A percentile compares a stretch with the other conserved stretches of the same genome.
These are phyloP conservation scores for Aphrophora alni DNA, from an alignment of 2,888 invertebrate species.

Conservation along the genomic window DNA sequence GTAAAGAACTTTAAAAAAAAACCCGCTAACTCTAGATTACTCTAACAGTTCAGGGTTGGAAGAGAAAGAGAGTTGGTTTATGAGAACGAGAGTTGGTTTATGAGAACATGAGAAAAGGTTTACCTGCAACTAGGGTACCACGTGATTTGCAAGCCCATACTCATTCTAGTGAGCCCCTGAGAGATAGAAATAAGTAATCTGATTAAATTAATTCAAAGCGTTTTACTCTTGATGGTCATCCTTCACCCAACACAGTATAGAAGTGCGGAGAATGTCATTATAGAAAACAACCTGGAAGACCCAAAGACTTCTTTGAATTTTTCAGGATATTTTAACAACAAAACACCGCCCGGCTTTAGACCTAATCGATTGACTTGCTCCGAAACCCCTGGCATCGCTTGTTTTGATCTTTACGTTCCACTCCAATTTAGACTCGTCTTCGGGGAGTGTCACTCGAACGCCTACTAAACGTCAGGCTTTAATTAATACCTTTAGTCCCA, in stretches of 20 bases:
- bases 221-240: no score
- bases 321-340: conserved; percentile 6
- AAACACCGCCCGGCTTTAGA: neutral
- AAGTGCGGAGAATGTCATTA: neutral
- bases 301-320: neutral
- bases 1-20: no score
- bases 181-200: no score
- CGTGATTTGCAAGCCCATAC: no score
- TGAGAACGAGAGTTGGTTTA: no score
- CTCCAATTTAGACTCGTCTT: neutral
- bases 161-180: no score
- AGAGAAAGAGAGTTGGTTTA: no score
- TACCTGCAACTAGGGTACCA: no score
- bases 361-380: neutral
- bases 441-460: neutral
- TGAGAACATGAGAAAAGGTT: no score
- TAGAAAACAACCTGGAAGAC: neutral
- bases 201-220: no score
- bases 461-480: neutral
- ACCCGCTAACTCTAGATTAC: no score
- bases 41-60: no score
- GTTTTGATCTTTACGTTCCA: neutral
- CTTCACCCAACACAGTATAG: neutral
- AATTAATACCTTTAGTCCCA: neutral
- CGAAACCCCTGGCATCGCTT: neutral